Conservation (phyloP, 1,140 invertebrate genomes). For the Ruditapes philippinarum region DNA sequence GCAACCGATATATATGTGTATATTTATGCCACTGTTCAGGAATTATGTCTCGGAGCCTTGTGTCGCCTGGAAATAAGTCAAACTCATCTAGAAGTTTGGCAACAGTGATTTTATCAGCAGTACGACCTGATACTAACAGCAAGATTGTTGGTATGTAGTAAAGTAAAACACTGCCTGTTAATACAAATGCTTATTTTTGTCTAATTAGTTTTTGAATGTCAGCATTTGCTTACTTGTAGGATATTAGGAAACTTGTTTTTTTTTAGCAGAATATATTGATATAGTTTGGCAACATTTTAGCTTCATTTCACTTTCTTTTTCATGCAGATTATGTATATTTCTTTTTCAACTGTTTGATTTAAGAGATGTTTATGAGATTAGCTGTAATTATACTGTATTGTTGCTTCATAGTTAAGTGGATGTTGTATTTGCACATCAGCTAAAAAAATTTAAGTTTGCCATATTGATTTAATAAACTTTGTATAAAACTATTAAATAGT, state of each 20-base stretch:
- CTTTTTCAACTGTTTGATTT: too few species aligned
- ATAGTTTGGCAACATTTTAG: too few species aligned
- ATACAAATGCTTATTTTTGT: neutral
- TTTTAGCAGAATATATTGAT: too few species aligned
- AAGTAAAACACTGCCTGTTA: neutral
- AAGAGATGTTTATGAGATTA: too few species aligned
- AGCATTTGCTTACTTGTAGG: neutral
- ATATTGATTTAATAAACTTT: too few species aligned
- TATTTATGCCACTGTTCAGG: constrained; percentile 24
- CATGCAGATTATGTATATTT: too few species aligned
- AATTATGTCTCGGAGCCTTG: constrained; percentile 56
- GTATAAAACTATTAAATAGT: too few species aligned
- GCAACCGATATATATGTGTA: neutral
- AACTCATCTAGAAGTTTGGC: constrained; percentile 61
- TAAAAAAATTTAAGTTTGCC: too few species aligned
- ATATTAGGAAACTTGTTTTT: neutral
- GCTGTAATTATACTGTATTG: too few species aligned
- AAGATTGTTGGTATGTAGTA: constrained; percentile 47
- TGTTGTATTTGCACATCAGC: too few species aligned
- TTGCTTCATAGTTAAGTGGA: too few species aligned
- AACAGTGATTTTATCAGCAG: neutral
- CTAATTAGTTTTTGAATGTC: neutral
- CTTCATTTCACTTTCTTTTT: too few species aligned
- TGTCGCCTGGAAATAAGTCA: constrained; percentile 46
- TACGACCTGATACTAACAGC: constrained; percentile 62